Conservation (phyloP, 2,113 vertebrate genomes). For the Eleginops maclovinus region DNA sequence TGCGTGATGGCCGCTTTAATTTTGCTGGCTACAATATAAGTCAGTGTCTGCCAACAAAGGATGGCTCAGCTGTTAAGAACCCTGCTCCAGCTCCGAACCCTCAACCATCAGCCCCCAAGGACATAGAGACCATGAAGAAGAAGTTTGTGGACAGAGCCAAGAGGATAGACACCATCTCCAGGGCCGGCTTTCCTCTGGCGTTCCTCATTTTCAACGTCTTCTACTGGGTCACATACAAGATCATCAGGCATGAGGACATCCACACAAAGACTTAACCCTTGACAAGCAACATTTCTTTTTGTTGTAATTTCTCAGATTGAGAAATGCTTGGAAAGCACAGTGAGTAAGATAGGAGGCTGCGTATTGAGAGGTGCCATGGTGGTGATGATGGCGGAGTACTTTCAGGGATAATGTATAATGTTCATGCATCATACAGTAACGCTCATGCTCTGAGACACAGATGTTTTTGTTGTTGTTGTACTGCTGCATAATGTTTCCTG, state of each 20-base stretch:
- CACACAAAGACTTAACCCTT: conserved; percentile 77
- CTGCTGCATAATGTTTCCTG: conserved; percentile 55
- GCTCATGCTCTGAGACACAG: conserved; percentile 53
- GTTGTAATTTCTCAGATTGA: conserved; percentile 66
- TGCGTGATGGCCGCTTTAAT: conserved; percentile 93
- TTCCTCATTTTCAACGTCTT: conserved; percentile 99
- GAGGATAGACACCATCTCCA: conserved; percentile 97
- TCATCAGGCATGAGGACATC: conserved; percentile 95
- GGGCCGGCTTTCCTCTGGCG: conserved; percentile 95
- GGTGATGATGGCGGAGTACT: conserved; percentile 53
- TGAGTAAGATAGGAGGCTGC: conserved; percentile 26
- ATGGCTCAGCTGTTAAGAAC: conserved; percentile 89
- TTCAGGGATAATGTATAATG: conserved; percentile 76
- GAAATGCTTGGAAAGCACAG: conserved; percentile 53
- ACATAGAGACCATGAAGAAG: conserved; percentile 92
- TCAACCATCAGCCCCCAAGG: conserved; percentile 85
- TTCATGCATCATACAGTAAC: conserved; percentile 50
- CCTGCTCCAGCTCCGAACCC: conserved; percentile 82
- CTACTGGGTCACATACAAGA: conserved; percentile 99
- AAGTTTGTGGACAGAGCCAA: conserved; percentile 99
- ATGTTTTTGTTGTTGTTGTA: conserved; percentile 47
- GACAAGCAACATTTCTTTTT: conserved; percentile 3
- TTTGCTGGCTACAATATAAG: conserved; percentile 94
- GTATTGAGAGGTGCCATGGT: conserved; percentile 40
- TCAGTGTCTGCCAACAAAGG: conserved; percentile 93